Conservation (phyloP, 2,888 invertebrate genomes). For the Alcis repandata region DNA sequence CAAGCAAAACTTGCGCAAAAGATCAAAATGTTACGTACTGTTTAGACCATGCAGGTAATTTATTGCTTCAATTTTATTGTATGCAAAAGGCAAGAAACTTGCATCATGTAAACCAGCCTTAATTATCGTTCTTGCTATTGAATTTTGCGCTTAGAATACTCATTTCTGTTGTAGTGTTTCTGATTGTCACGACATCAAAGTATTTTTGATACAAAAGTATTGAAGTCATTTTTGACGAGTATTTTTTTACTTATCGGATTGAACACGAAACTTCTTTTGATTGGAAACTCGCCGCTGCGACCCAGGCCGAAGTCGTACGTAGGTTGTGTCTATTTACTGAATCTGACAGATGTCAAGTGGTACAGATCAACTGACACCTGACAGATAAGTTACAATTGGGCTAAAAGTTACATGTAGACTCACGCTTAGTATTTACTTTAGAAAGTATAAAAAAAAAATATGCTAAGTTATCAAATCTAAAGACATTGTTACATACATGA, state of each 20-base stretch:
- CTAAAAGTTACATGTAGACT: neutral
- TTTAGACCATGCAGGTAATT: too few species aligned
- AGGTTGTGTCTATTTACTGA: neutral
- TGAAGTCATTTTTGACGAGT: too few species aligned
- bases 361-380: neutral
- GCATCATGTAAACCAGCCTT: too few species aligned
- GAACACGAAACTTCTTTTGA: neutral
- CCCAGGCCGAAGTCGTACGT: neutral
- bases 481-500: neutral
- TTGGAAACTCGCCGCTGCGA: neutral
- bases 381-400: neutral
- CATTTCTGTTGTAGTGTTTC: neutral
- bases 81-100: too few species aligned
- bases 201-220: neutral
- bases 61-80: too few species aligned
- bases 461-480: too few species aligned
- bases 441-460: too few species aligned
- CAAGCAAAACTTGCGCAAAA: too few species aligned
- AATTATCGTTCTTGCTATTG: too few species aligned
- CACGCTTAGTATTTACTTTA: neutral
- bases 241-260: too few species aligned
- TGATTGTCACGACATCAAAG: neutral
- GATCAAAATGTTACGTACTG: too few species aligned
- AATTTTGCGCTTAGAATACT: neutral
- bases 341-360: neutral